Evolutionary conservation across 2,797 vertebrate genomes (phyloP).

Genomic region (Octomys mimax): DNA sequence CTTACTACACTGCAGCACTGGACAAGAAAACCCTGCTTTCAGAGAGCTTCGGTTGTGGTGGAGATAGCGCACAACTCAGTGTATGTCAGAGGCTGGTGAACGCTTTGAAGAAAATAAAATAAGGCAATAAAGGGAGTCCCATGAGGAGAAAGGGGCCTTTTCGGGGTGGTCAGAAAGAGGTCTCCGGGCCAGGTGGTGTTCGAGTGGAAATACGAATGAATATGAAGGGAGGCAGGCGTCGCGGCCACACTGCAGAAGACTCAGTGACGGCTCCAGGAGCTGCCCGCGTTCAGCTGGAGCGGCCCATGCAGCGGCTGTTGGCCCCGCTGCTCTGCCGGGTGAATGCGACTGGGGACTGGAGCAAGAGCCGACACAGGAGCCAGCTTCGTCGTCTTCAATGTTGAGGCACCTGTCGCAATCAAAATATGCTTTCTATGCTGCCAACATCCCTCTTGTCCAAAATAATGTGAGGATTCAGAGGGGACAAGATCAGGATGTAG

Average conservation of each 20-base stretch:
- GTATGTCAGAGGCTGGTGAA: not conserved
- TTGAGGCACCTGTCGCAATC: not conserved
- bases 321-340: not conserved
- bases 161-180: not conserved
- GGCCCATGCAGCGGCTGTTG: not conserved
- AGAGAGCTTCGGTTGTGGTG: not conserved
- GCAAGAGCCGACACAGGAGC: not conserved
- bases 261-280: not conserved
- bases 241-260: not conserved
- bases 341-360: not conserved
- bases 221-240: not conserved
- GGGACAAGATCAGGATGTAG: not conserved
- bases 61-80: not conserved
- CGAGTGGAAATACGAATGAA: not conserved
- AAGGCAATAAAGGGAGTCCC: not conserved
- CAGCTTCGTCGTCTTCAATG: not conserved
- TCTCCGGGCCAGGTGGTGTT: not conserved
- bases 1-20: not conserved
- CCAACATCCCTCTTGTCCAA: not conserved
- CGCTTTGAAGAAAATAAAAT: slow-evolving; percentile 30
- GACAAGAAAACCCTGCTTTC: slow-evolving; percentile 40
- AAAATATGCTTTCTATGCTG: not conserved
- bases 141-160: not conserved
- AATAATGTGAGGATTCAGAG: not conserved
- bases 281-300: not conserved